These are phyloP conservation scores for Bothrops jararaca DNA, from an alignment of 2,113 vertebrate species.

Conservation along the genomic window DNA sequence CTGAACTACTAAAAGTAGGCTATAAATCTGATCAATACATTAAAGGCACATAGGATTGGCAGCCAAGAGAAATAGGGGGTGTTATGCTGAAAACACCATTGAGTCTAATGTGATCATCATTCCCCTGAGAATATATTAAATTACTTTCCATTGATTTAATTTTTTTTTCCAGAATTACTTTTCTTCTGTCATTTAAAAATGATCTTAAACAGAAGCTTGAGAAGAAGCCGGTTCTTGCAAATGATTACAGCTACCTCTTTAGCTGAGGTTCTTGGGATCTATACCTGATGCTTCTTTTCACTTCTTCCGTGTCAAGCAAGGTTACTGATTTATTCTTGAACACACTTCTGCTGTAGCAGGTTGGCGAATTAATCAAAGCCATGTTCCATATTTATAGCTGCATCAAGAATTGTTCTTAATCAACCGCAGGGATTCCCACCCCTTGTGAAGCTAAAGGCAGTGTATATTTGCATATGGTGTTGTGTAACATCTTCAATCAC, in stretches of 20 bases:
- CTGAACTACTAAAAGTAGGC: not conserved
- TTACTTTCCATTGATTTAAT: not conserved
- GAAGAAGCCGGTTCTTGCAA: not conserved
- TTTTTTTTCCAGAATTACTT: not conserved
- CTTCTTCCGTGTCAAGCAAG: not conserved
- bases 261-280: not conserved
- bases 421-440: conserved; percentile 21
- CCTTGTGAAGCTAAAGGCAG: not conserved
- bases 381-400: conserved; percentile 34
- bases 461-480: conserved; percentile 1
- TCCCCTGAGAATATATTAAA: not conserved
- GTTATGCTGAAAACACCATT: not conserved
- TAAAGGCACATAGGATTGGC: not conserved
- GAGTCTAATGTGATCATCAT: not conserved
- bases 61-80: not conserved
- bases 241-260: too few species aligned
- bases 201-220: not conserved
- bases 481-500: not conserved
- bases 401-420: conserved; percentile 30
- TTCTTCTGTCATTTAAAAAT: not conserved
- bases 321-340: conserved; percentile 13
- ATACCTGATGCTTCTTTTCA: not conserved
- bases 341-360: not conserved
- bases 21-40: not conserved
- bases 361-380: conserved; percentile 26